phyloP scores from a whole-genome alignment of 2,888 invertebrate genomes.

The Encarsia formosa region DNA sequence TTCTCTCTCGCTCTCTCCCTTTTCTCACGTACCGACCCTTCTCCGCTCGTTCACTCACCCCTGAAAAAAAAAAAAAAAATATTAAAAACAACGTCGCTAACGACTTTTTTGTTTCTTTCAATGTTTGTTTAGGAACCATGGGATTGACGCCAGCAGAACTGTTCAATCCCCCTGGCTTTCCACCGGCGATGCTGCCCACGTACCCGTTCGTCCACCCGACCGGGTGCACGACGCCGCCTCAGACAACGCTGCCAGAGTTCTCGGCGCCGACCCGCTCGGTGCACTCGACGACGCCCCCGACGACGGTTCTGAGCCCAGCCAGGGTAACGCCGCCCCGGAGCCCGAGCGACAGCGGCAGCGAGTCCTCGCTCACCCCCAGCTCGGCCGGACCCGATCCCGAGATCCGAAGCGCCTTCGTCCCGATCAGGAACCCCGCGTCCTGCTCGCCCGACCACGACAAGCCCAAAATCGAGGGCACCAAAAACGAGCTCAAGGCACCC shows the following conservation, averaged over 20 bases:
- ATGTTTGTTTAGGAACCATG: too few species aligned
- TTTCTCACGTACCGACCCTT: not conserved
- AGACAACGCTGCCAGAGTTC: not conserved
- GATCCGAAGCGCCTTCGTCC: constrained; percentile 47
- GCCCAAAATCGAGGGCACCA: constrained; percentile 26
- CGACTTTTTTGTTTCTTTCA: too few species aligned
- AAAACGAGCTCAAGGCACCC: constrained; percentile 45
- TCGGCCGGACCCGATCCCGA: constrained; percentile 34
- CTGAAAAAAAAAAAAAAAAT: too few species aligned
- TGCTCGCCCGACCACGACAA: not conserved
- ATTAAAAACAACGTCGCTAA: too few species aligned
- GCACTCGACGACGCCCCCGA: constrained; percentile 20
- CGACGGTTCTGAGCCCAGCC: constrained; percentile 22
- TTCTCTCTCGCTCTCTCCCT: constrained; percentile 15
- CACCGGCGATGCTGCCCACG: constrained; percentile 28
- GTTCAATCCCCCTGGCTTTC: not conserved
- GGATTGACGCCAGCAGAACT: too few species aligned
- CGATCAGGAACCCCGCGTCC: constrained; percentile 32
- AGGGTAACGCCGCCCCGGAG: not conserved
- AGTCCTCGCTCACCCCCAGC: constrained; percentile 35
- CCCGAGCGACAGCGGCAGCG: constrained; percentile 46
- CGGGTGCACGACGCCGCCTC: not conserved
- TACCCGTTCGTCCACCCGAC: constrained; percentile 19
- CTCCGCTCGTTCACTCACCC: too few species aligned
- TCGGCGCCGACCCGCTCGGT: not conserved